A percentile compares a stretch with the other conserved stretches of the same genome.
Evolutionary conservation across 30 jellyfish, hydroid and myxozoan genomes (phyloP).

Genomic region (Euphysa ruthae): DNA sequence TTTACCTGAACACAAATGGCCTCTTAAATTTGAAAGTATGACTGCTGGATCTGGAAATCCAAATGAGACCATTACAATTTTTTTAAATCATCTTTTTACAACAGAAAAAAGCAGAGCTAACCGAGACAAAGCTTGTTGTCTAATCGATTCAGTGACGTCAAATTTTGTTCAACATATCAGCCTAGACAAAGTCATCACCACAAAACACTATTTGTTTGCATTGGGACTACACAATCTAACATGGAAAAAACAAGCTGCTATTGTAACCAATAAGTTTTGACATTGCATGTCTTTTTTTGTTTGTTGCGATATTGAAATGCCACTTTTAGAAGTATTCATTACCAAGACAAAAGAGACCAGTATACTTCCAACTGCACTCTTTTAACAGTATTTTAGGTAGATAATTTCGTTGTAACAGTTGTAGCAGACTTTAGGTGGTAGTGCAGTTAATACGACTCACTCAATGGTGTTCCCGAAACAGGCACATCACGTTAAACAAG

Average conservation of each 20-base stretch:
- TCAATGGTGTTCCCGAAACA: too few species aligned
- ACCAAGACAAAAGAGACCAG: background rate
- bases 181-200: conserved; percentile 14
- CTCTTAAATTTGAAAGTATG: conserved; percentile 12
- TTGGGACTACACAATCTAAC: conserved; percentile 27
- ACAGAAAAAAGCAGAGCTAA: conserved; percentile 12
- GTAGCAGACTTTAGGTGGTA: too few species aligned
- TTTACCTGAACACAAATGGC: conserved; percentile 20
- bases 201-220: conserved; percentile 27
- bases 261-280: conserved; percentile 12
- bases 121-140: conserved; percentile 9
- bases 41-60: conserved; percentile 24
- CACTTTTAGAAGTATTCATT: conserved; percentile 28
- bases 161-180: conserved; percentile 16
- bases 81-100: too few species aligned
- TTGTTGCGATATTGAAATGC: conserved; percentile 26
- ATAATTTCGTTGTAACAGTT: too few species aligned
- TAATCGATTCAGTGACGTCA: conserved; percentile 21
- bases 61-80: too few species aligned
- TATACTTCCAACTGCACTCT: too few species aligned
- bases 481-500: too few species aligned
- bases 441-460: too few species aligned
- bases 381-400: too few species aligned
- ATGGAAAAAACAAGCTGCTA: conserved; percentile 25
- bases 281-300: conserved; percentile 19